These are phyloP conservation scores for Podilymbus podiceps DNA, from an alignment of 2,113 vertebrate genomes.

Conservation along the genomic window DNA sequence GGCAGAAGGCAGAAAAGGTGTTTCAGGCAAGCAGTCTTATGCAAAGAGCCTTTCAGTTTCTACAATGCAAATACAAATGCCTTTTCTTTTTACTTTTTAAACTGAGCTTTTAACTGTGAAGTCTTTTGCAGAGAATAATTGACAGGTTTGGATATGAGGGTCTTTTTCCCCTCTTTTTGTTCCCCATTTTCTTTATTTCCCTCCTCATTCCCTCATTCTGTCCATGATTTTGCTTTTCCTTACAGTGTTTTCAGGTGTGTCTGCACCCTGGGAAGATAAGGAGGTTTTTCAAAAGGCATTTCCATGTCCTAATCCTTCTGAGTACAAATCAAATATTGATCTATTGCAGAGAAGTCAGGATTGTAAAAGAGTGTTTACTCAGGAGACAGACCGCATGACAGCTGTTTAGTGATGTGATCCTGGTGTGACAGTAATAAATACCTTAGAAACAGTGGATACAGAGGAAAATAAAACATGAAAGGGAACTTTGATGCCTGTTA, in stretches of 20 bases:
- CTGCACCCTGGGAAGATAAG: slow-evolving; percentile 23
- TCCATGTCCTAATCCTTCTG: slow-evolving; percentile 62
- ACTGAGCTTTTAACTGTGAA: neutral
- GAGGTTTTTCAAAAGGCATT: slow-evolving; percentile 63
- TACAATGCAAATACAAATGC: neutral
- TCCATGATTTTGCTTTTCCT: slow-evolving; percentile 40
- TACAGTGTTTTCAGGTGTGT: slow-evolving; percentile 63
- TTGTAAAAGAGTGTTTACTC: slow-evolving; percentile 62
- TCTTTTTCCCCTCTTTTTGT: neutral
- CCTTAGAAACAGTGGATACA: slow-evolving; percentile 64
- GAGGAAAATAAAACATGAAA: slow-evolving; percentile 73
- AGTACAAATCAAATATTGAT: slow-evolving; percentile 71
- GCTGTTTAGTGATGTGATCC: slow-evolving; percentile 71
- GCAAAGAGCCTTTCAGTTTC: neutral
- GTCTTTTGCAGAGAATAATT: neutral
- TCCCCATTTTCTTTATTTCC: neutral
- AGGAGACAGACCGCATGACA: slow-evolving; percentile 65
- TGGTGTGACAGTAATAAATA: slow-evolving; percentile 75
- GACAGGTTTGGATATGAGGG: neutral
- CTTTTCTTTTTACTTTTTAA: slow-evolving; percentile 7
- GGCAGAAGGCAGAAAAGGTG: neutral
- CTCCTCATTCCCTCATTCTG: neutral
- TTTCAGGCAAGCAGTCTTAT: neutral
- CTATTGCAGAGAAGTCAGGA: slow-evolving; percentile 56
- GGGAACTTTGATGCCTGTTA: slow-evolving; percentile 46